Evolutionary conservation across 2,113 vertebrate species (phyloP), one percentile per base, ranked within the genome.

Genomic region (Sarotherodon lohbergeri): DNA sequence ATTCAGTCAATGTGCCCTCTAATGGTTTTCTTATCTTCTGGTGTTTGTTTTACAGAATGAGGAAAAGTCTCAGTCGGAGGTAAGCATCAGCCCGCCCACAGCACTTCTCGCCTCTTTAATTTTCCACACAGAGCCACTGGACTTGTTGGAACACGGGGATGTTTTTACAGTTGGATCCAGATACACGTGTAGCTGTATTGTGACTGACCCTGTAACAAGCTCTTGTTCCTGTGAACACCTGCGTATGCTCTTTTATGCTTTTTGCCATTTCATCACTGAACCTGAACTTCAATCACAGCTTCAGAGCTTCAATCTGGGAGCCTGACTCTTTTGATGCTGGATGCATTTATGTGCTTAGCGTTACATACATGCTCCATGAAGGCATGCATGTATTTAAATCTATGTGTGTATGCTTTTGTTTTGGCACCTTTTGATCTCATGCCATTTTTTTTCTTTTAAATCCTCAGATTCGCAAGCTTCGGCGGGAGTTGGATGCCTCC

Each of bases 41-140:
- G n/a, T 90, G 71, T 93, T 89, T 91, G 86, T 94, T 95, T 93
- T 88, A 10, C 90, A 99, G 99, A 98, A 98, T 4, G 99, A 99
- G 95, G 99, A 99, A 95, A 99, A 99, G 84, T 99, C 98, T 78
- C 98, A 99, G 90, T 99, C 98, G 34, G 99, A 99, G 98, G 99
- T 99, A 96, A 97, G 97, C 50, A 66, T 41, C 86, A 5, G 9
- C 78, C 71, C 85, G 52, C 76, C 86, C 84, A 57, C 91, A 4
- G 16, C 59, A n/a, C 81, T 39, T 39, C 61, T n/a, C 5, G 76
- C n/a, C 87, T 92, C 91, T 92, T 91, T 94, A 55, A 93, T 93
- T 92, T 89, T 90, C 84, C 14, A 0, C n/a, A 24, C 81, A 22
- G 66, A 39, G 73, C 19, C 12, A 83, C 78, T 14, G 59, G 71